Evolutionary conservation across 2,888 invertebrate species (phyloP), one percentile per base, ranked within the genome.

Genomic region (Perithous albicinctus): DNA sequence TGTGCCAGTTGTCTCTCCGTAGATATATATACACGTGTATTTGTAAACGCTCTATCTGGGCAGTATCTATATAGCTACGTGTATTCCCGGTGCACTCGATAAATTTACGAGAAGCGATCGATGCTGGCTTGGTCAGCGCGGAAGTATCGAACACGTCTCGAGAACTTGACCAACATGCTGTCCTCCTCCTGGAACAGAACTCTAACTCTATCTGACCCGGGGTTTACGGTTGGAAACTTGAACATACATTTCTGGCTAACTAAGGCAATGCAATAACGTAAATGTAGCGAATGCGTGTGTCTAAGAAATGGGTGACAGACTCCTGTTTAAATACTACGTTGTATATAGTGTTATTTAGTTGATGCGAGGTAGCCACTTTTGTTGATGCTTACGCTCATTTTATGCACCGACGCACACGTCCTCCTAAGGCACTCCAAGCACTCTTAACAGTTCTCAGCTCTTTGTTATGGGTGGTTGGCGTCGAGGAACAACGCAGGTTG

Each of bases 401-500:
- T 43, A 43, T 41, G 63, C 38, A 35, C 41, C 41, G 29, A 10
- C 41, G 56, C 20, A 26, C 67, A n/a, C 61, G 18, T 61, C 59
- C 12, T 67, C 41, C 48, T 32, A 75, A 64, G 29, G 23, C 48
- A 54, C 64, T 76, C 67, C 72, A 54, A 48, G 63, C 80, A 32
- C 64, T 80, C 86, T 85, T 8, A 18, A 29, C 41, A 32, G 41
- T 43, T n/a, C n/a, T n/a, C 29, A 15, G 29, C 8, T 46, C 59
- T 72, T 59, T 59, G 72, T 86, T 85, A 84, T 73, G 63, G 20
- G 38, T 10, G 56, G 59, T 38, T 51, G 48, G 48, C 15, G 48
- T 35, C 48, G 23, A 8, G 38, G 63, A 73, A 59, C 59, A 63
- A 70, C 74, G 80, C 86, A 84, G 84, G 87, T 85, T 87, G 86